These are phyloP conservation scores for Sparidentex hasta DNA, from an alignment of 2,797 vertebrate genomes.

Conservation along the genomic window DNA sequence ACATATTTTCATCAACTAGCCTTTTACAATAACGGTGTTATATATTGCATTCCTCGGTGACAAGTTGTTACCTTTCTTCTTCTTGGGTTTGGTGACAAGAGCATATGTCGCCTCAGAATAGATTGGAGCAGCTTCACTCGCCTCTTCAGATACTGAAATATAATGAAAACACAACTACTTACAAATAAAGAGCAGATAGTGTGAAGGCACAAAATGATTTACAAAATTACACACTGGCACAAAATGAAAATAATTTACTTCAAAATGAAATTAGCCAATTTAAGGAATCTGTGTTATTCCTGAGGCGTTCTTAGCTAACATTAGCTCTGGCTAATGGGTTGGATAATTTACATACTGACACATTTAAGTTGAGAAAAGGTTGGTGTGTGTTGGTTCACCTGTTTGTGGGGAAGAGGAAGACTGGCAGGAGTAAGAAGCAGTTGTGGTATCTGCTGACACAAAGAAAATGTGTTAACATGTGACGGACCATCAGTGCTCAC, in stretches of 20 bases:
- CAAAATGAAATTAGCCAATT: too few species aligned
- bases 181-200: not conserved
- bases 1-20: too few species aligned
- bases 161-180: not conserved
- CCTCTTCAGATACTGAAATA: not conserved
- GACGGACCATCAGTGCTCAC: too few species aligned
- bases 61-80: fast-evolving
- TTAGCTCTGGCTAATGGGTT: too few species aligned
- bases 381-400: not conserved
- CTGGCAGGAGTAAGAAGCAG: not conserved
- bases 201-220: not conserved
- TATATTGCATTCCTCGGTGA: not conserved
- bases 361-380: too few species aligned
- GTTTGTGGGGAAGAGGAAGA: not conserved
- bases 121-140: fast-evolving
- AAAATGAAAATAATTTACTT: too few species aligned
- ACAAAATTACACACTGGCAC: too few species aligned
- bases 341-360: too few species aligned
- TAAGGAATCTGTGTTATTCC: not conserved
- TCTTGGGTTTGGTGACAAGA: not conserved
- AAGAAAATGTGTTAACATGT: not conserved
- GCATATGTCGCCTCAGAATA: not conserved
- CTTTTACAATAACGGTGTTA: too few species aligned
- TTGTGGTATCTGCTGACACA: not conserved
- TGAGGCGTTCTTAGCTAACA: too few species aligned